Conservation (phyloP, 2,888 invertebrate species). For the Hesperia comma region DNA sequence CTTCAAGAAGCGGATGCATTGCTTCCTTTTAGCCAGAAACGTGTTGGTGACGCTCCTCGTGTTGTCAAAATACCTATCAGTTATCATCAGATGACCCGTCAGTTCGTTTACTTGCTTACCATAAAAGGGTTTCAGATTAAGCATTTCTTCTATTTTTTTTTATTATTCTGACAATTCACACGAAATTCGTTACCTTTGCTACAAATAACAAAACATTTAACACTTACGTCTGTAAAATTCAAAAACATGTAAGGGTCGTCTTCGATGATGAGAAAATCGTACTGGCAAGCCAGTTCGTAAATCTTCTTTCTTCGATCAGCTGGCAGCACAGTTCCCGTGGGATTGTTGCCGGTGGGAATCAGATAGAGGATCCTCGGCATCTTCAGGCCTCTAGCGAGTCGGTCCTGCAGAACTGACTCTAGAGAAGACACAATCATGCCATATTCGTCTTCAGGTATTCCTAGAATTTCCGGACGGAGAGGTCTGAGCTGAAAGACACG, state of each 20-base stretch:
- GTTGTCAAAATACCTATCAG: no score
- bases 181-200: no score
- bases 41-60: no score
- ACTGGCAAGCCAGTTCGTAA: constrained; percentile 89
- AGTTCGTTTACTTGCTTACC: no score
- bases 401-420: constrained; percentile 79
- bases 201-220: neutral
- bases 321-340: constrained; percentile 88
- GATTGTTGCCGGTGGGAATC: constrained; percentile 91
- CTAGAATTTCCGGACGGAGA: constrained; percentile 85
- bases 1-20: no score
- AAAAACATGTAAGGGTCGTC: constrained; percentile 93
- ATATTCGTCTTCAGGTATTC: constrained; percentile 87
- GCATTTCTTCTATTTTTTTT: no score
- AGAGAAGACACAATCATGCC: constrained; percentile 87
- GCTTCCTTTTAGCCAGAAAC: no score
- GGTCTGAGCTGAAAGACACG: constrained; percentile 85
- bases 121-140: no score
- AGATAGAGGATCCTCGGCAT: constrained; percentile 90
- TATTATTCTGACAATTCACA: no score
- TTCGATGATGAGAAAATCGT: constrained; percentile 90
- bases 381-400: constrained; percentile 68
- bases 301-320: constrained; percentile 86
- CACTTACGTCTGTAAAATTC: constrained; percentile 86
- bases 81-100: no score